These are phyloP conservation scores for Epinephelus cyanopodus DNA, from an alignment of 2,113 vertebrate species.

Conservation along the genomic window DNA sequence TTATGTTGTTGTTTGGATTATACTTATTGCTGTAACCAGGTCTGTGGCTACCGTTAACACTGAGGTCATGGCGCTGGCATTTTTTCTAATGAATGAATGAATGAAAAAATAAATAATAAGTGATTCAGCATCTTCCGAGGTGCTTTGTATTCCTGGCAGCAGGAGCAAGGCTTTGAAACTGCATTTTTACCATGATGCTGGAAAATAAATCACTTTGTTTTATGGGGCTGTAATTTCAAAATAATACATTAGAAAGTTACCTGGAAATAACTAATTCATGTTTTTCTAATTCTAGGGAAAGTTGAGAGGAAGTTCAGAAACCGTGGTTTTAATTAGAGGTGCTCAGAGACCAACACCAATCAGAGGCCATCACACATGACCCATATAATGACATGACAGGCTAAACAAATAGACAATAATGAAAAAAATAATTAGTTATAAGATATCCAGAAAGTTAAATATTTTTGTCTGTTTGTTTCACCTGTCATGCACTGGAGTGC, in stretches of 20 bases:
- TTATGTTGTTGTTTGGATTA: background rate
- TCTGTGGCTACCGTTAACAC: background rate
- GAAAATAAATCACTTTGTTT: conserved; percentile 1
- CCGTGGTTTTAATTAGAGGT: background rate
- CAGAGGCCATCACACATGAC: no score
- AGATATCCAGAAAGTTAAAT: no score
- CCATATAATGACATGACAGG: no score
- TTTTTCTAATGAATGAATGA: background rate
- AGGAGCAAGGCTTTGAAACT: background rate
- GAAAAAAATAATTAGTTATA: no score
- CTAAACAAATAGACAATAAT: no score
- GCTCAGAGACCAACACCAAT: no score
- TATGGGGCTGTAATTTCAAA: background rate
- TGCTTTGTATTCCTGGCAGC: background rate
- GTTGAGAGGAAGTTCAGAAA: background rate
- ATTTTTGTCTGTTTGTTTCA: no score
- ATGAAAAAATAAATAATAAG: background rate
- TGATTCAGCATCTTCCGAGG: no score
- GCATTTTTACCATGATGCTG: background rate
- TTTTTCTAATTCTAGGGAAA: background rate
- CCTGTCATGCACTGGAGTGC: no score
- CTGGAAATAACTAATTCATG: background rate
- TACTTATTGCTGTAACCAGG: background rate
- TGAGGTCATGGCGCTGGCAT: background rate
- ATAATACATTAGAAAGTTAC: background rate